These are phyloP conservation scores for Crypturellus tataupa DNA, from an alignment of 2,797 vertebrate species.

Conservation along the genomic window DNA sequence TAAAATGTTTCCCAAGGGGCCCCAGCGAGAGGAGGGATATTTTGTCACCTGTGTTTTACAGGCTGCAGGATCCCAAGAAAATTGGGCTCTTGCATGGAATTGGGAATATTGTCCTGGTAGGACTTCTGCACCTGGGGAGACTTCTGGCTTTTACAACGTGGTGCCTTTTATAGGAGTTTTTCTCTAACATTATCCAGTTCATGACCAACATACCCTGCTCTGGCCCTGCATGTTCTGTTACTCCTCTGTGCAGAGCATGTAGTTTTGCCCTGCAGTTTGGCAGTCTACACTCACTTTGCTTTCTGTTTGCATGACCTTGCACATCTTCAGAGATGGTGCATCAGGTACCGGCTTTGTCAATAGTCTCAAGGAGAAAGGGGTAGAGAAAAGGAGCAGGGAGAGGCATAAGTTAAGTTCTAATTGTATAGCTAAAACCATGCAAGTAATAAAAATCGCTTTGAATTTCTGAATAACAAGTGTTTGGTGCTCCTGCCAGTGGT, in stretches of 20 bases:
- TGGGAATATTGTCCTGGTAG: background rate
- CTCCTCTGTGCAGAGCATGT: background rate
- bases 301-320: background rate
- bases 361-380: background rate
- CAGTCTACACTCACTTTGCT: background rate
- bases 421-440: background rate
- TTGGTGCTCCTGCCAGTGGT: background rate
- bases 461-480: background rate
- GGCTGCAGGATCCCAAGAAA: background rate
- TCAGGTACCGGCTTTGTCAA: background rate
- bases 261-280: background rate
- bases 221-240: background rate
- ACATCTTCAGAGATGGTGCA: background rate
- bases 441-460: background rate
- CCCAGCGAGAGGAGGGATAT: background rate
- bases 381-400: fast-evolving
- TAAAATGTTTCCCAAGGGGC: background rate
- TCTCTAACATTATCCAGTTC: background rate
- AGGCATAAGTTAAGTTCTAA: background rate
- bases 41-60: background rate
- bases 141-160: background rate
- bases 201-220: background rate
- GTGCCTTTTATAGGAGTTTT: background rate
- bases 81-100: too few species aligned
- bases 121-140: background rate